phyloP scores from a whole-genome alignment of 2,888 invertebrate genomes.

The Polia nebulosa region DNA sequence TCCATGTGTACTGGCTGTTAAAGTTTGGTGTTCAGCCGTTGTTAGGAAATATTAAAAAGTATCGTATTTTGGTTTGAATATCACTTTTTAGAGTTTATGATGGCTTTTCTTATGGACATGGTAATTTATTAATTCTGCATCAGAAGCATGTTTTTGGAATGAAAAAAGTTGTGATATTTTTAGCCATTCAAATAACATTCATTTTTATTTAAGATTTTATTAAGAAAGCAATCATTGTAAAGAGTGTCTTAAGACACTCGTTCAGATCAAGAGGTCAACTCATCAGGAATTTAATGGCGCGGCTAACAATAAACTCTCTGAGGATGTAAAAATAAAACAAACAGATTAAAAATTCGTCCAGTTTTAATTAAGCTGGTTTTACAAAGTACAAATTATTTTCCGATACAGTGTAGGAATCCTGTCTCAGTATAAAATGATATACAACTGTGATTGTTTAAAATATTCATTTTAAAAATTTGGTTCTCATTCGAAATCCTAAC shows the following conservation, averaged over 20 bases:
- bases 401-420: slow-evolving; percentile 76
- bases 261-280: slow-evolving; percentile 42
- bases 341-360: slow-evolving; percentile 74
- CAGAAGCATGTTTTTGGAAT: not conserved
- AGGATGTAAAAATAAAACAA: slow-evolving; percentile 67
- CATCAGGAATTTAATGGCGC: slow-evolving; percentile 35
- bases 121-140: not conserved
- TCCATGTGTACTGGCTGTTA: slow-evolving; percentile 76
- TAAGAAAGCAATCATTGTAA: slow-evolving; percentile 4
- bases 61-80: slow-evolving; percentile 63
- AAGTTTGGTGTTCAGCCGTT: slow-evolving; percentile 69
- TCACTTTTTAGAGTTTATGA: slow-evolving; percentile 42
- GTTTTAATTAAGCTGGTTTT: slow-evolving; percentile 80
- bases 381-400: slow-evolving; percentile 76
- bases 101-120: not conserved
- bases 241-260: not conserved
- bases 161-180: not conserved
- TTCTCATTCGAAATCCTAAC: slow-evolving; percentile 68
- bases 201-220: slow-evolving; percentile 4
- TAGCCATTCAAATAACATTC: not conserved
- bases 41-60: slow-evolving; percentile 63
- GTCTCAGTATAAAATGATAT: slow-evolving; percentile 79
- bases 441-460: slow-evolving; percentile 70
- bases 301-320: slow-evolving; percentile 11
- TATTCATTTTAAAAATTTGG: slow-evolving; percentile 67